phyloP scores from a whole-genome alignment of 2,113 vertebrate species.

The Scalopus aquaticus region DNA sequence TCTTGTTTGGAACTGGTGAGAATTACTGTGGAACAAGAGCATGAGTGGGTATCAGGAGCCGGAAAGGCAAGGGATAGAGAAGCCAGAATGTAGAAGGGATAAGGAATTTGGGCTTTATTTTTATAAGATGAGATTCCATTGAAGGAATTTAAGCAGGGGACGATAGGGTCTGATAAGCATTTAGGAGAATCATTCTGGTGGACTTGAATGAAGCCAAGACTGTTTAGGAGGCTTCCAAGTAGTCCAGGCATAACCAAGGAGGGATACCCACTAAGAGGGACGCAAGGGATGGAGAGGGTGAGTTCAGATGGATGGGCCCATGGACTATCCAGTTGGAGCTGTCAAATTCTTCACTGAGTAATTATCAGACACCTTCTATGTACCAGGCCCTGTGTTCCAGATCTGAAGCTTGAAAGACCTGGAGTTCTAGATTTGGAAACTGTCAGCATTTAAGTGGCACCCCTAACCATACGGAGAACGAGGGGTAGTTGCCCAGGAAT shows the following conservation, averaged over 20 bases:
- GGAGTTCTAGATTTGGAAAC: neutral
- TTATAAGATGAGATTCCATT: neutral
- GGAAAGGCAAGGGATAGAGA: neutral
- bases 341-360: neutral
- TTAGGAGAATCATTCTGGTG: neutral
- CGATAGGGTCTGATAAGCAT: neutral
- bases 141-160: neutral
- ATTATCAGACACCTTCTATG: neutral
- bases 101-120: neutral
- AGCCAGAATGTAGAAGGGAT: neutral
- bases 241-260: accelerated
- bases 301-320: neutral
- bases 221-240: neutral
- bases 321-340: neutral
- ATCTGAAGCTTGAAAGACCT: neutral
- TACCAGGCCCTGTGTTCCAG: neutral
- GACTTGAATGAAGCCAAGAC: neutral
- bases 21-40: neutral
- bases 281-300: neutral
- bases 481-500: neutral
- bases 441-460: neutral
- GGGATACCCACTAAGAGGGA: neutral
- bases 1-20: neutral
- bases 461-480: neutral
- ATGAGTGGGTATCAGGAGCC: neutral